phyloP scores from a whole-genome alignment of 2,797 vertebrate genomes.

The Gila robusta region DNA sequence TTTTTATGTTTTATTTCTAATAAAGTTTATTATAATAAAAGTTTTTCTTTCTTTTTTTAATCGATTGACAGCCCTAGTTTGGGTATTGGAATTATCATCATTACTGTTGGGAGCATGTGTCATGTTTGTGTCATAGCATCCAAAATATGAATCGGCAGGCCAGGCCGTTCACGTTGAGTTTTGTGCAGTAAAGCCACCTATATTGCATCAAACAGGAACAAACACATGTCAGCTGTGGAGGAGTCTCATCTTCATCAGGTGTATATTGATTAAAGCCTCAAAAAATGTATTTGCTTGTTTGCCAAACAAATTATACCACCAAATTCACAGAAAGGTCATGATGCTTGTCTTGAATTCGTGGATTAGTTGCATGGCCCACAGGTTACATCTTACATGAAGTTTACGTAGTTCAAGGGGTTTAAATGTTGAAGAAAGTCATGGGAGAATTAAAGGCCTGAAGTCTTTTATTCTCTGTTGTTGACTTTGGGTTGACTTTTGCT shows the following conservation, averaged over 20 bases:
- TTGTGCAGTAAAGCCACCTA: background rate
- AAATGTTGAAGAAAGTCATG: background rate
- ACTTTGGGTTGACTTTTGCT: constrained; percentile 55
- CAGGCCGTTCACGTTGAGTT: background rate
- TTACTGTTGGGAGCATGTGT: background rate
- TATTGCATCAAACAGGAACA: constrained; percentile 8
- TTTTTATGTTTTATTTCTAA: too few species aligned
- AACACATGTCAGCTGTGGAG: constrained; percentile 22
- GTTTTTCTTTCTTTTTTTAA: background rate
- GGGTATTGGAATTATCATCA: background rate
- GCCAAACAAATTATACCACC: background rate
- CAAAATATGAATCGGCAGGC: constrained; percentile 1
- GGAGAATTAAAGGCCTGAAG: background rate
- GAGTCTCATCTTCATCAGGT: constrained; percentile 4
- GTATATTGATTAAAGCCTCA: constrained; percentile 2
- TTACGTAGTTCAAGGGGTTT: background rate
- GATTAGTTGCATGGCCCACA: background rate
- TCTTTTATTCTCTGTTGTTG: constrained; percentile 52
- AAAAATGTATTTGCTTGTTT: background rate
- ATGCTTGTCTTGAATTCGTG: background rate
- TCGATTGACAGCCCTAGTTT: background rate
- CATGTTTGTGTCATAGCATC: background rate
- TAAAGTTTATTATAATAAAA: too few species aligned
- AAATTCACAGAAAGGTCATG: background rate
- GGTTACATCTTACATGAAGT: background rate